These are phyloP conservation scores for Papilio xuthus DNA, from an alignment of 1,140 invertebrate genomes.

Conservation along the genomic window DNA sequence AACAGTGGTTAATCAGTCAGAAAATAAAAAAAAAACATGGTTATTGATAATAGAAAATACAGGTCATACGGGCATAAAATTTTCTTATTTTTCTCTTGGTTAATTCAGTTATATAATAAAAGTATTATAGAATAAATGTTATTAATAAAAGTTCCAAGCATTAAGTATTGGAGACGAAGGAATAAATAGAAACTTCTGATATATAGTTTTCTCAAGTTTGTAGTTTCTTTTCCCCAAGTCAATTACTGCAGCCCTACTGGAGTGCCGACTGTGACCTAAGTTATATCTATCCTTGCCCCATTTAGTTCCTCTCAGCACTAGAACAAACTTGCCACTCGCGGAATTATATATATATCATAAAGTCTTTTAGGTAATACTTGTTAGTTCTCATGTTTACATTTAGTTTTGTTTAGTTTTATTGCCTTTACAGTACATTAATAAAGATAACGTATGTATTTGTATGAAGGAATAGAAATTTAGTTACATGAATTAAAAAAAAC, in stretches of 20 bases:
- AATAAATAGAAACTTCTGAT: neutral
- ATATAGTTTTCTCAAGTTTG: neutral
- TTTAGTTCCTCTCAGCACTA: neutral
- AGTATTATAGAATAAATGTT: no score
- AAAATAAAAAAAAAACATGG: no score
- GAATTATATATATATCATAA: neutral
- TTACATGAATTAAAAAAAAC: neutral
- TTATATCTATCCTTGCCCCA: conserved; percentile 1
- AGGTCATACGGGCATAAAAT: no score
- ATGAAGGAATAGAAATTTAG: no score
- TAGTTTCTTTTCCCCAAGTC: neutral
- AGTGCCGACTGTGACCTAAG: neutral
- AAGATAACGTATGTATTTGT: no score
- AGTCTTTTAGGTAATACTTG: neutral
- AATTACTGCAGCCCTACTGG: neutral
- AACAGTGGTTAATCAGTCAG: no score
- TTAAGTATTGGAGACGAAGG: neutral
- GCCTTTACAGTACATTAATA: no score
- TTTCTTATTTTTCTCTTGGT: no score
- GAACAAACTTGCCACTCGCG: conserved; percentile 1
- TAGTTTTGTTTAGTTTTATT: no score
- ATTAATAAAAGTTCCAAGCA: neutral
- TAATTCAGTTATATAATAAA: no score
- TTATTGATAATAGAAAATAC: no score
- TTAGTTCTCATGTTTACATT: neutral